phyloP scores from a whole-genome alignment of 2,113 vertebrate genomes.

The Neotoma lepida region DNA sequence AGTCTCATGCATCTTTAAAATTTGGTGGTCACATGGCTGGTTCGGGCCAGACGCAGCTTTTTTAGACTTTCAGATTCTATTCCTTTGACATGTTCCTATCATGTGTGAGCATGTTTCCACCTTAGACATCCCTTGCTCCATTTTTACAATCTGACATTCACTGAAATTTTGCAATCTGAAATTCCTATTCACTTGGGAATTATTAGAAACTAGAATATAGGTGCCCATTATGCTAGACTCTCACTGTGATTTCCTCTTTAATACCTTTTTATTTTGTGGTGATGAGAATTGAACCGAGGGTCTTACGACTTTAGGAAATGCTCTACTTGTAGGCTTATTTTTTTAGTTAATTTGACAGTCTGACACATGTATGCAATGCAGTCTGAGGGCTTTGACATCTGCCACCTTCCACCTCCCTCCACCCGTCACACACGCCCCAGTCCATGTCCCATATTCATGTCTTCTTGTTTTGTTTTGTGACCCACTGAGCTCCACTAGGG shows the following conservation, averaged over 20 bases:
- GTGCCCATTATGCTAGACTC: not conserved
- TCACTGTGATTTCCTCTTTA: not conserved
- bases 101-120: not conserved
- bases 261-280: not conserved
- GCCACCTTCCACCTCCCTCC: not conserved
- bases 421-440: not conserved
- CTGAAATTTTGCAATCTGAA: not conserved
- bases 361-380: not conserved
- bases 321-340: not conserved
- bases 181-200: not conserved
- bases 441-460: not conserved
- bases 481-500: not conserved
- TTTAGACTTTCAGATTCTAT: not conserved
- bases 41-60: not conserved
- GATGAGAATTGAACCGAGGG: not conserved
- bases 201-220: not conserved
- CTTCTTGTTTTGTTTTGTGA: not conserved
- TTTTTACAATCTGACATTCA: not conserved
- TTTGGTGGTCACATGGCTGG: not conserved
- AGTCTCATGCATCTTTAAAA: not conserved
- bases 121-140: not conserved
- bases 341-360: not conserved
- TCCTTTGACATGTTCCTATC: not conserved
- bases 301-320: not conserved
- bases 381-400: not conserved